Percentiles rank a stretch among this genome's conserved stretches.
Evolutionary conservation across 37 sponge, comb jelly and placozoan genomes (phyloP).

Genomic region (Dysidea cf. avara): DNA sequence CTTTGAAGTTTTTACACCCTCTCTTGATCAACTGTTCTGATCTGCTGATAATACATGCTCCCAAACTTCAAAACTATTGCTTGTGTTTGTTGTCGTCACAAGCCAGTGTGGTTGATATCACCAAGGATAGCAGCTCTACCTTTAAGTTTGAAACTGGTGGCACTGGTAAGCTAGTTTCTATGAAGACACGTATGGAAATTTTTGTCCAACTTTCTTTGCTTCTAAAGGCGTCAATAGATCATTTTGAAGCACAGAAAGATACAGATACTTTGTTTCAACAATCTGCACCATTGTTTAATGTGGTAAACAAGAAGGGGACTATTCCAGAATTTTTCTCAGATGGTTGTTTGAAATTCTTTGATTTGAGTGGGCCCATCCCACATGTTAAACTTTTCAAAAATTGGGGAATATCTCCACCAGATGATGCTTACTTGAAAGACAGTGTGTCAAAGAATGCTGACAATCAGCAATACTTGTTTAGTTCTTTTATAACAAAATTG

Average conservation of each 20-base stretch:
- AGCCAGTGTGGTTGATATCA: not conserved
- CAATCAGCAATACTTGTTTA: no score
- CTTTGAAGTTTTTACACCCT: constrained; percentile 37
- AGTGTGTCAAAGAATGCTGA: not conserved
- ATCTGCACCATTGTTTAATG: constrained; percentile 4
- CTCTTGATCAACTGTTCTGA: constrained; percentile 24
- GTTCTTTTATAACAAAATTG: no score
- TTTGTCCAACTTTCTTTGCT: constrained; percentile 4
- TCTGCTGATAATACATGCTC: constrained; percentile 22
- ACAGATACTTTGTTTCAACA: no score
- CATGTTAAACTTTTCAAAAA: constrained; percentile 1
- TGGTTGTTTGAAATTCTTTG: no score
- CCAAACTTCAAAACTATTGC: constrained; percentile 17
- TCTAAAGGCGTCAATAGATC: constrained; percentile 2
- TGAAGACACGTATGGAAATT: constrained; percentile 5
- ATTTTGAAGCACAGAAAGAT: no score
- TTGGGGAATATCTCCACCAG: not conserved
- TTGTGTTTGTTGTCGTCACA: constrained; percentile 14
- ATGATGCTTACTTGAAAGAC: not conserved
- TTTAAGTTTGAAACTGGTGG: not conserved
- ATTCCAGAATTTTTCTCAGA: not conserved
- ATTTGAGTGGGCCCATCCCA: not conserved
- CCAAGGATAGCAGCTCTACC: not conserved
- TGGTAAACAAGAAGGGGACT: not conserved
- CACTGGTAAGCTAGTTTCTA: constrained; percentile 3